Evolutionary conservation across 92 coral and sea anemone genomes (phyloP).

Genomic region (Epizoanthus illoricatus): DNA sequence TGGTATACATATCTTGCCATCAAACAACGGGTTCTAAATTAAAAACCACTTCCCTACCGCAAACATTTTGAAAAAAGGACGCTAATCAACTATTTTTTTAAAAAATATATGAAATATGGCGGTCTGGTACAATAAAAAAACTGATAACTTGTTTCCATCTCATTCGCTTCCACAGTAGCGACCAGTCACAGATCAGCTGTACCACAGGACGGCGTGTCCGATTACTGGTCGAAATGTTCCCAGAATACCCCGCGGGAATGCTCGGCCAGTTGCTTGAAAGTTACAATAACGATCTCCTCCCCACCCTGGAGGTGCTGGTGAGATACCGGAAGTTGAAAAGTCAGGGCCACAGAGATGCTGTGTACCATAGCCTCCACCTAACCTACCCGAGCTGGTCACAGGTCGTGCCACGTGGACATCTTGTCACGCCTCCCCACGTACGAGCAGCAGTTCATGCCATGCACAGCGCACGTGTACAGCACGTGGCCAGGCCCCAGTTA

Average conservation of each 20-base stretch:
- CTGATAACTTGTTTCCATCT: background rate
- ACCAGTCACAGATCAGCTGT: constrained; percentile 2
- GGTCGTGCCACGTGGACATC: background rate
- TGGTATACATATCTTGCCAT: too few species aligned
- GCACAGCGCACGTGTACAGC: constrained; percentile 6
- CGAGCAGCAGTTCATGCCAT: background rate
- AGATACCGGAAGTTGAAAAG: constrained; percentile 21
- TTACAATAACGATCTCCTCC: constrained; percentile 51
- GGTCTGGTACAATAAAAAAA: too few species aligned
- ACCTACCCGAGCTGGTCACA: constrained; percentile 8
- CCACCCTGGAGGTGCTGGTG: constrained; percentile 50
- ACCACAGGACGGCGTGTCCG: constrained; percentile 28
- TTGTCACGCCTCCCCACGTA: background rate
- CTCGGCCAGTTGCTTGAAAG: constrained; percentile 44
- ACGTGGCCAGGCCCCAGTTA: constrained; percentile 2
- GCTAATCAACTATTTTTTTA: too few species aligned
- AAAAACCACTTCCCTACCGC: too few species aligned
- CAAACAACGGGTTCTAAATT: too few species aligned
- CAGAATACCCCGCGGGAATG: constrained; percentile 38
- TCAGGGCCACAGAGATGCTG: background rate
- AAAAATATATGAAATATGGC: too few species aligned
- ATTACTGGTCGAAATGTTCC: constrained; percentile 47
- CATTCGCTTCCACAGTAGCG: background rate
- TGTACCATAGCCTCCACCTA: too few species aligned
- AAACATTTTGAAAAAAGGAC: too few species aligned